Percentiles rank a stretch among this genome's conserved stretches.
phyloP scores from a whole-genome alignment of 1,140 invertebrate species.

The Aphidius ervi region DNA sequence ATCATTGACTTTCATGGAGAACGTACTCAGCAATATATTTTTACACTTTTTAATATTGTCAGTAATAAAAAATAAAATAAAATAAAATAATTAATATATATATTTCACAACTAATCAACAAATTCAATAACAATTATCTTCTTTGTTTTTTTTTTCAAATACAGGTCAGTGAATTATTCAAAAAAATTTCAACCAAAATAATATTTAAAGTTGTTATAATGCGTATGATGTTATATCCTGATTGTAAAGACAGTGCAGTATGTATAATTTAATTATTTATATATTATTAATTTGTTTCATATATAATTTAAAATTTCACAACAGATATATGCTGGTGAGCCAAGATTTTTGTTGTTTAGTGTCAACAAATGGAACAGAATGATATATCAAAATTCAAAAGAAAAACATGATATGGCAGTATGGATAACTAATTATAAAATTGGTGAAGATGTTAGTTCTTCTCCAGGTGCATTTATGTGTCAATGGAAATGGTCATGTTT shows the following conservation, averaged over 20 bases:
- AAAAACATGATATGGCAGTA: slow-evolving; percentile 12
- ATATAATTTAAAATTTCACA: not conserved
- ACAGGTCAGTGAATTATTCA: slow-evolving; percentile 12
- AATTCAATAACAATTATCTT: not conserved
- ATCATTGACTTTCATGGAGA: slow-evolving; percentile 8
- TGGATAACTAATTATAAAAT: slow-evolving; percentile 11
- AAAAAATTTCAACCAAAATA: not conserved
- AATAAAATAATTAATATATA: not conserved
- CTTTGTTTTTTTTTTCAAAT: not conserved
- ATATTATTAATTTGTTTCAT: not conserved
- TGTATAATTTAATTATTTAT: not conserved
- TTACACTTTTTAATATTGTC: slow-evolving; percentile 15
- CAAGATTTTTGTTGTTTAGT: slow-evolving; percentile 5
- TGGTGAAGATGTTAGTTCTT: not conserved
- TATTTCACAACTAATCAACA: not conserved
- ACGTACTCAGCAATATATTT: slow-evolving; percentile 9
- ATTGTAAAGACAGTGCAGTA: slow-evolving; percentile 12
- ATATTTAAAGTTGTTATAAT: slow-evolving; percentile 1
- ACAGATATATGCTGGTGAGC: not conserved
- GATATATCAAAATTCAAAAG: not conserved
- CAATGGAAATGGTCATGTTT: slow-evolving; percentile 10
- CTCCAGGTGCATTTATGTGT: slow-evolving; percentile 7
- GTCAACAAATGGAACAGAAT: slow-evolving; percentile 11
- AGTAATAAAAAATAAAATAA: not conserved
- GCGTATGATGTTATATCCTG: slow-evolving; percentile 1